Percentiles rank a stretch among this genome's conserved stretches.
These are phyloP conservation scores for Hylaeus volcanicus DNA, from an alignment of 1,140 invertebrate species.

Conservation along the genomic window DNA sequence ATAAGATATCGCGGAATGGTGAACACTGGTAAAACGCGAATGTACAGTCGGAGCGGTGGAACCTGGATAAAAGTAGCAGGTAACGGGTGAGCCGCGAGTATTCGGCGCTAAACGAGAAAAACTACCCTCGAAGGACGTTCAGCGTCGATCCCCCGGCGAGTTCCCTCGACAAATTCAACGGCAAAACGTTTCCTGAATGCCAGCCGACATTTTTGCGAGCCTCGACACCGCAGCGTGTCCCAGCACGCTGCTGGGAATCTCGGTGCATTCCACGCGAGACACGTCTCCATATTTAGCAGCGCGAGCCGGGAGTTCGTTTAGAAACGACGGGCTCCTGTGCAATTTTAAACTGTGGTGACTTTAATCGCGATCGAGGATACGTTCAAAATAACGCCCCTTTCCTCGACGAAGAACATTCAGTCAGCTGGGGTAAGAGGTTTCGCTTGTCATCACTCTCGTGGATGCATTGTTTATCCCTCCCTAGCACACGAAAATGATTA, in stretches of 20 bases:
- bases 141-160: neutral
- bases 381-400: no score
- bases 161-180: neutral
- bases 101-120: neutral
- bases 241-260: neutral
- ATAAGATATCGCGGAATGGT: no score
- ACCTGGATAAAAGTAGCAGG: no score
- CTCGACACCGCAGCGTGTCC: no score
- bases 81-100: no score
- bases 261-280: conserved; percentile 5
- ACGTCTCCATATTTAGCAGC: conserved; percentile 3
- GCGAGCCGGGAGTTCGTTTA: neutral
- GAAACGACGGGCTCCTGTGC: neutral
- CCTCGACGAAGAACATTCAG: no score
- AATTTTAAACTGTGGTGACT: conserved; percentile 4
- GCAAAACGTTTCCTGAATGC: neutral
- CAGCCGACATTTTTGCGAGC: conserved; percentile 1
- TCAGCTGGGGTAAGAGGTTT: no score
- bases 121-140: neutral
- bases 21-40: no score
- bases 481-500: no score
- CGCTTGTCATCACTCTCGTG: no score
- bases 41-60: no score
- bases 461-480: no score
- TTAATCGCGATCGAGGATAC: conserved; percentile 11